Evolutionary conservation across 2,113 vertebrate species (phyloP).

Genomic region (Catagonus wagneri): DNA sequence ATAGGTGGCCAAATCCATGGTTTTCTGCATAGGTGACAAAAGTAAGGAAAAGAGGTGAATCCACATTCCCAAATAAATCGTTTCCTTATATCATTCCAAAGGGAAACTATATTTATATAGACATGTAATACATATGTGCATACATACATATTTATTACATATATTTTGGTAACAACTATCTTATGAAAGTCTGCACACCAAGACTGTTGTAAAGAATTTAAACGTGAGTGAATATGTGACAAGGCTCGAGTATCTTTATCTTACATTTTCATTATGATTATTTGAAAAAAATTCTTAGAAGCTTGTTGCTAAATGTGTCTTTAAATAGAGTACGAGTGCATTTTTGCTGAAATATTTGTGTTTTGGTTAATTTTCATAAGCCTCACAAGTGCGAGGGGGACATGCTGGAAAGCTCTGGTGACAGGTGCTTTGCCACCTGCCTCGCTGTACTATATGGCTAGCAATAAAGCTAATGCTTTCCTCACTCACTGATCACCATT

Average conservation of each 20-base stretch:
- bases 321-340: background rate
- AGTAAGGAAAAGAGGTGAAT: background rate
- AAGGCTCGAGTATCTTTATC: background rate
- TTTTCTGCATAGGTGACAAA: background rate
- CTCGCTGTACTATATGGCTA: background rate
- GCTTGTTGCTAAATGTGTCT: background rate
- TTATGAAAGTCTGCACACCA: background rate
- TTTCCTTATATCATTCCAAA: background rate
- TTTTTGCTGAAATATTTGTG: background rate
- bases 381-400: background rate
- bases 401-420: background rate
- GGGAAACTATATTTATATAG: background rate
- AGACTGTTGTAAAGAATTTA: background rate
- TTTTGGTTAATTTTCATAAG: background rate
- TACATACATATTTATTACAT: background rate
- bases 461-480: accelerated
- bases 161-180: background rate
- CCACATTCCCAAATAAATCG: background rate
- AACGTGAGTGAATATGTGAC: background rate
- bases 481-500: background rate
- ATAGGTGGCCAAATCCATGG: background rate
- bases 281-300: background rate
- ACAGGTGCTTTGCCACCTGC: conserved; percentile 49
- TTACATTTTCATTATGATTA: conserved; percentile 51
- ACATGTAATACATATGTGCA: background rate